phyloP scores from a whole-genome alignment of 2,888 invertebrate genomes.

The Ochropacha duplaris region DNA sequence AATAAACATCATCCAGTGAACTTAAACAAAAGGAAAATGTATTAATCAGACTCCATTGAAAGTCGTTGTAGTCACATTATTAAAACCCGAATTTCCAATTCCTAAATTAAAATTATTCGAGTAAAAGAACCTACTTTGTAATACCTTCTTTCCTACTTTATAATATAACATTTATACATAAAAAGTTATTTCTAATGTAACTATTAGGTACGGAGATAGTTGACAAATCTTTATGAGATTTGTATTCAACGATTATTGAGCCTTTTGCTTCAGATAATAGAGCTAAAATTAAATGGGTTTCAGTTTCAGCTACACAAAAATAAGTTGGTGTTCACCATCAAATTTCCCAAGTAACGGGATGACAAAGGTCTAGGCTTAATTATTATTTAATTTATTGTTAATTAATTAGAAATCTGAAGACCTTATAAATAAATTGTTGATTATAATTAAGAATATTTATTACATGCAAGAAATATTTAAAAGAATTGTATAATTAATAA shows the following conservation, averaged over 20 bases:
- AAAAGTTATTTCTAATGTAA: no score
- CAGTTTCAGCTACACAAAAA: neutral
- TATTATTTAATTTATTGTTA: constrained; percentile 6
- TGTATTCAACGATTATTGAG: neutral
- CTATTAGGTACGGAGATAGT: neutral
- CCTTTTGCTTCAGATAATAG: neutral
- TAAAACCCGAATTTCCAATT: no score
- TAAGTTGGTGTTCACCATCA: neutral
- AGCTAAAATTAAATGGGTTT: neutral
- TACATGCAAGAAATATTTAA: neutral
- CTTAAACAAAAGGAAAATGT: no score
- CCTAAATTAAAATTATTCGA: no score
- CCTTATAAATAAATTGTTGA: constrained; percentile 7
- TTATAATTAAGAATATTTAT: constrained; percentile 5
- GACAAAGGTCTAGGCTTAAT: neutral
- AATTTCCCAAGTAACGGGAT: neutral
- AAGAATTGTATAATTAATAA: no score
- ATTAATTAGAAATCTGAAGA: constrained; percentile 5
- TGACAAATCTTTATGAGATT: neutral
- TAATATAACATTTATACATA: no score
- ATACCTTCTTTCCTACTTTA: no score
- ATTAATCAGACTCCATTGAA: no score
- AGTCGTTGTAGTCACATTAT: no score
- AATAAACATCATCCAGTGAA: no score
- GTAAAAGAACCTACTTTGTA: no score